These are phyloP conservation scores for Stictonetta naevosa DNA, from an alignment of 2,113 vertebrate species.

Conservation along the genomic window DNA sequence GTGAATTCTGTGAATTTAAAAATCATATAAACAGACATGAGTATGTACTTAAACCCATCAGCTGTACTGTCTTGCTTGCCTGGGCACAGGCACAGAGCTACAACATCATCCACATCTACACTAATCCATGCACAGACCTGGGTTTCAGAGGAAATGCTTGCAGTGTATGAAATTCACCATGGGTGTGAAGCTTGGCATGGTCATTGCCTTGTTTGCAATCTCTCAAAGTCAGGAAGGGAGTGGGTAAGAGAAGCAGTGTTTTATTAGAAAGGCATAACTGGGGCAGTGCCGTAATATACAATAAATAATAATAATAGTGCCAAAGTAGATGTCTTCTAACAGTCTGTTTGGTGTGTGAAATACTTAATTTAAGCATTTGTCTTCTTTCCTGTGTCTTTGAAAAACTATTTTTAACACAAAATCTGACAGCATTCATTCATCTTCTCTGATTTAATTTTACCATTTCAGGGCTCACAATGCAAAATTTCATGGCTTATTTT, in stretches of 20 bases:
- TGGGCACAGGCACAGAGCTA: neutral
- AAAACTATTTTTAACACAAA: neutral
- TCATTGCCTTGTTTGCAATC: neutral
- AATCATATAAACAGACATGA: neutral
- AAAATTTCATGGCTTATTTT: neutral
- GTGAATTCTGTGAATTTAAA: neutral
- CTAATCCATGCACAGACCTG: accelerated
- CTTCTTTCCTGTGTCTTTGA: neutral
- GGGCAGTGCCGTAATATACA: neutral
- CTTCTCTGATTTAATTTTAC: neutral
- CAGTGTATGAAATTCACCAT: neutral
- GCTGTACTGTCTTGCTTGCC: accelerated
- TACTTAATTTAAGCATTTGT: neutral
- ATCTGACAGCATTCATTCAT: neutral
- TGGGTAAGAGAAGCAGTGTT: neutral
- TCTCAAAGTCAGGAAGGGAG: neutral
- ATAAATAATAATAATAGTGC: neutral
- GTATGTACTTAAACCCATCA: neutral
- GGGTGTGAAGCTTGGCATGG: neutral
- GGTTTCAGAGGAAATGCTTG: neutral
- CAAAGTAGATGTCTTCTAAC: neutral
- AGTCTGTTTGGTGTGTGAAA: neutral
- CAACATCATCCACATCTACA: neutral
- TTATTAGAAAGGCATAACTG: neutral
- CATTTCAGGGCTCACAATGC: neutral